Base-by-base conservation (phyloP, 2,888 invertebrate species). In the Fissipunctia ypsillon region DNA sequence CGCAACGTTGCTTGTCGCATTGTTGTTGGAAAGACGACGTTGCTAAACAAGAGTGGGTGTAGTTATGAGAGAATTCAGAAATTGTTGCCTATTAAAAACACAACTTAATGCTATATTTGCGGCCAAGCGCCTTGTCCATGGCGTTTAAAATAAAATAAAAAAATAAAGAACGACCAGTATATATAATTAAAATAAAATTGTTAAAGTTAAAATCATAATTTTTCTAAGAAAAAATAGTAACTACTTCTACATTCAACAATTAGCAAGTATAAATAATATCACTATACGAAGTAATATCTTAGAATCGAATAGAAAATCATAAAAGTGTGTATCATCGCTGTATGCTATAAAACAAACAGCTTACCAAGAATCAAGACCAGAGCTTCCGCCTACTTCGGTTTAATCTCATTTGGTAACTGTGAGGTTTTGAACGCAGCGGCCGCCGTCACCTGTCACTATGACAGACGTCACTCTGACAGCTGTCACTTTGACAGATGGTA, bases 381-480 rank as follows among this genome's bases (percentile, higher is more conserved):
- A 94, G 95, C 95, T 95, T 95, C 76, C 88, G 94, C 95, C 95
- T 96, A 94, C 96, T 96, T 97, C 97, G 97, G 97, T 97, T 97
- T 98, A 99, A 99, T 99, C 99, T 99, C 99, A 99, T 98, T 98
- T 98, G 98, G 99, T 99, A 99, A 99, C 98, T 98, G 98, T 99
- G 99, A 98, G 98, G 97, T 96, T 94, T 96, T 87, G 88, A 90
- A 91, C 90, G 90, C 88, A 90, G 92, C 90, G 92, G 85, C 88
- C 88, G 87, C 86, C 90, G 90, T 87, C 90, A 86, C 50, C 84
- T 84, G 81, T 81, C 82, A 79, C 66, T 31, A 56, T 88, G 91
- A 84, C 88, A 88, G 81, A 67, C 79, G 86, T 88, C 89, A 87
- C 22, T 61, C 31, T 87, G 89, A 81, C 90, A 83, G 81, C 77